phyloP scores from a whole-genome alignment of 2,113 vertebrate genomes.

The Chlamydotis undulata region DNA sequence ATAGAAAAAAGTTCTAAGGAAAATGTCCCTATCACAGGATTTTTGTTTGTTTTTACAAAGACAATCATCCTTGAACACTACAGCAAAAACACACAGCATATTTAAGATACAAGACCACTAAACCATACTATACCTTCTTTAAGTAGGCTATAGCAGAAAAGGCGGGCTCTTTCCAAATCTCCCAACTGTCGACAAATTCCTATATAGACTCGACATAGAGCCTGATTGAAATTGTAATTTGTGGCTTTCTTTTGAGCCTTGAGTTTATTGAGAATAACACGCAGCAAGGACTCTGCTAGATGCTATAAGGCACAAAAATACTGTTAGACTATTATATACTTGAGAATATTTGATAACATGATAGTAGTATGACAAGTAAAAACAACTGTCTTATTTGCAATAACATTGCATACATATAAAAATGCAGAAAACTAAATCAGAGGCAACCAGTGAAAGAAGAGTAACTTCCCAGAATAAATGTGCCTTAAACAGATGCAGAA shows the following conservation, averaged over 20 bases:
- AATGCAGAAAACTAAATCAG: background rate
- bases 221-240: conserved; percentile 75
- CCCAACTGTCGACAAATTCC: conserved; percentile 87
- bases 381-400: background rate
- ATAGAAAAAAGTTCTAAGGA: background rate
- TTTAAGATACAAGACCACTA: background rate
- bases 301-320: conserved; percentile 50
- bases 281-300: conserved; percentile 79
- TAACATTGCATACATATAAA: background rate
- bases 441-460: background rate
- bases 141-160: conserved; percentile 89
- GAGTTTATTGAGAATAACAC: conserved; percentile 82
- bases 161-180: conserved; percentile 84
- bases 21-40: background rate
- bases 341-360: background rate
- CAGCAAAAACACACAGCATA: background rate
- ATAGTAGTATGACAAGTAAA: background rate
- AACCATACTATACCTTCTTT: conserved; percentile 81
- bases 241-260: conserved; percentile 75
- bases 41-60: background rate
- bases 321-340: background rate
- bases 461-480: background rate
- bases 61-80: background rate
- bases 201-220: conserved; percentile 89
- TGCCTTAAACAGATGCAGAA: background rate